Evolutionary conservation across 1,140 invertebrate species (phyloP), one percentile per base, ranked within the genome.

Genomic region (Mercenaria mercenaria): DNA sequence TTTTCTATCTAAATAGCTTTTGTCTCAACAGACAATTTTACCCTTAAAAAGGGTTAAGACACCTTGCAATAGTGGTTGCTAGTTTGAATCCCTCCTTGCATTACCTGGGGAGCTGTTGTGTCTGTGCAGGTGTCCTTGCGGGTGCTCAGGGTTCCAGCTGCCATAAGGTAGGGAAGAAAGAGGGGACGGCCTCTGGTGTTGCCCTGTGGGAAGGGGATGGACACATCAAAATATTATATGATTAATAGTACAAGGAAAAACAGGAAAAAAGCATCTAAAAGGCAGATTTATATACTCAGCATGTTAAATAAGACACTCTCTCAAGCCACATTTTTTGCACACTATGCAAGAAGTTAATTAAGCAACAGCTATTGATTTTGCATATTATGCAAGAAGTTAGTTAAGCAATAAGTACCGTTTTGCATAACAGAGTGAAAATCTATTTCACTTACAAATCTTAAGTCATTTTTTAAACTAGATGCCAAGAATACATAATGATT

Each of bases 61-160:
- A n/a, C n/a, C n/a, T n/a, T n/a, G n/a, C n/a, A n/a, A n/a, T n/a
- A n/a, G n/a, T n/a, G n/a, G n/a, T n/a, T n/a, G n/a, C n/a, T 47
- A 47, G 4, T 29, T 29, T 64, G 59, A n/a, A 64, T 64, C n/a
- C 59, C 56, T 41, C 20, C 39, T 74, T 59, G 39, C n/a, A 37
- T 76, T 76, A 76, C 72, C 77, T 80, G 77, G 77, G 32, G 56
- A 61, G 29, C 43, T 56, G 56, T 80, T 34, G n/a, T 56, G n/a
- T 59, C 47, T 80, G 26, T 29, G 29, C 3, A 80, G 56, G 20
- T 50, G 43, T 80, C 77, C 77, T 20, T 26, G 77, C 34, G 77
- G 50, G 26, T 43, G 20, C 6, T 80, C 77, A 20, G 50, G 32
- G 50, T 37, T 80, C 77, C 77, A 80, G 50, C 77, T 50, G 4